Conservation (phyloP, 2,888 invertebrate species). For the Cerastis leucographa region DNA sequence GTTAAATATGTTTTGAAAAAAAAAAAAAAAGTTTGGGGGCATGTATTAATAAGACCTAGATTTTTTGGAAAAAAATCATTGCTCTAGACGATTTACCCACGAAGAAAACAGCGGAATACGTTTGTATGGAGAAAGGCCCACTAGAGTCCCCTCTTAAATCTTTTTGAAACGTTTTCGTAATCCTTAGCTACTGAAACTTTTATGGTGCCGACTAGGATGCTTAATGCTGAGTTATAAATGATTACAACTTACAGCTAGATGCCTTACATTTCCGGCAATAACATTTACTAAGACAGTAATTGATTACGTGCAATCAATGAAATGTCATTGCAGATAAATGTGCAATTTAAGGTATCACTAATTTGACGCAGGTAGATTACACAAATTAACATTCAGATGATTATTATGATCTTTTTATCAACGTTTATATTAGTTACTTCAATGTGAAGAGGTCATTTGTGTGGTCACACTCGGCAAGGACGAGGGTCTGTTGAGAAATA, state of each 20-base stretch:
- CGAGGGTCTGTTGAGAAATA: constrained; percentile 64
- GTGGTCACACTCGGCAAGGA: constrained; percentile 63
- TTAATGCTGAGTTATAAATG: neutral
- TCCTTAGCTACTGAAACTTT: neutral
- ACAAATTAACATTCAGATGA: constrained; percentile 42
- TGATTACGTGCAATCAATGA: neutral
- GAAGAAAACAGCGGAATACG: no score
- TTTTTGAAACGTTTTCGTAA: neutral
- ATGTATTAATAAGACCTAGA: no score
- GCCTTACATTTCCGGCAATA: neutral
- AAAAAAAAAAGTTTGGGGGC: no score
- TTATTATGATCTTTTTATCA: constrained; percentile 44
- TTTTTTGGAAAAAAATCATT: no score
- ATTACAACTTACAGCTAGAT: no score
- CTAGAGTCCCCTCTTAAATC: no score
- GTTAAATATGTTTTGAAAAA: no score
- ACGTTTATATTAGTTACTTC: constrained; percentile 42
- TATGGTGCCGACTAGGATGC: neutral
- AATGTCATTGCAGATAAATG: constrained; percentile 10
- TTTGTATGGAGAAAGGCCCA: no score
- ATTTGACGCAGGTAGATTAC: constrained; percentile 2
- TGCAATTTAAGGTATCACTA: constrained; percentile 12
- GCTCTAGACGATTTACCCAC: no score
- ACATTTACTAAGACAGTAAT: neutral
- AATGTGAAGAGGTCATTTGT: constrained; percentile 65